These are phyloP conservation scores for Drymodes brunneopygia DNA, from an alignment of 2,113 vertebrate genomes.

Conservation along the genomic window DNA sequence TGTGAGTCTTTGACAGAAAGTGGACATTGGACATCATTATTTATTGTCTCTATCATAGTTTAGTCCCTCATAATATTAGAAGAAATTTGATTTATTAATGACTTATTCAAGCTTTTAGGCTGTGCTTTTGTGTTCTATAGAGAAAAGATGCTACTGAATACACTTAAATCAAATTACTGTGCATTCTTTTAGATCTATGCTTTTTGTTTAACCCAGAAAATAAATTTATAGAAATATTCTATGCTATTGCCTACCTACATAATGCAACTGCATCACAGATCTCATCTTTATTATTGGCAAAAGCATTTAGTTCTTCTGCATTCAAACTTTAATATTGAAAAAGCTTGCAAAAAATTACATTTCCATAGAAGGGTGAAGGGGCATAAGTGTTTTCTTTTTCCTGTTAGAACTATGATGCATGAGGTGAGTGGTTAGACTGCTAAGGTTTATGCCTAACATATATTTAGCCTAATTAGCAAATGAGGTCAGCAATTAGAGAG, in stretches of 20 bases:
- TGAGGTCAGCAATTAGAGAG: slow-evolving; percentile 15
- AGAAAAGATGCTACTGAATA: not conserved
- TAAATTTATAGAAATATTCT: not conserved
- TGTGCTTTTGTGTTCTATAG: not conserved
- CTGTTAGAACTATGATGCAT: not conserved
- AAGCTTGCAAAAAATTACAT: not conserved
- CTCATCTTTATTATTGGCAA: not conserved
- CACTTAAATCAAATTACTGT: not conserved
- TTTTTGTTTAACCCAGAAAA: not conserved
- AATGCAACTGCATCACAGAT: not conserved
- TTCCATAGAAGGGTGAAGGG: not conserved
- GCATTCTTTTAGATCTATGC: not conserved
- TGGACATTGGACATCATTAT: not conserved
- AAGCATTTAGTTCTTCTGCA: not conserved
- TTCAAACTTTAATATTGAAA: not conserved
- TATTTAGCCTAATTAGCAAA: slow-evolving; percentile 38
- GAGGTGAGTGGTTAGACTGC: not conserved
- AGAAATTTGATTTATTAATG: not conserved
- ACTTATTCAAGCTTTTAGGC: not conserved
- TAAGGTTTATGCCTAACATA: not conserved
- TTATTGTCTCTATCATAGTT: not conserved
- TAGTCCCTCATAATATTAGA: not conserved
- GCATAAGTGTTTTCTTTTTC: not conserved
- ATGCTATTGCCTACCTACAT: not conserved
- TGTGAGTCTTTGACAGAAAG: not conserved